Conservation (phyloP, 2,113 vertebrate species). For the Daubentonia madagascariensis region DNA sequence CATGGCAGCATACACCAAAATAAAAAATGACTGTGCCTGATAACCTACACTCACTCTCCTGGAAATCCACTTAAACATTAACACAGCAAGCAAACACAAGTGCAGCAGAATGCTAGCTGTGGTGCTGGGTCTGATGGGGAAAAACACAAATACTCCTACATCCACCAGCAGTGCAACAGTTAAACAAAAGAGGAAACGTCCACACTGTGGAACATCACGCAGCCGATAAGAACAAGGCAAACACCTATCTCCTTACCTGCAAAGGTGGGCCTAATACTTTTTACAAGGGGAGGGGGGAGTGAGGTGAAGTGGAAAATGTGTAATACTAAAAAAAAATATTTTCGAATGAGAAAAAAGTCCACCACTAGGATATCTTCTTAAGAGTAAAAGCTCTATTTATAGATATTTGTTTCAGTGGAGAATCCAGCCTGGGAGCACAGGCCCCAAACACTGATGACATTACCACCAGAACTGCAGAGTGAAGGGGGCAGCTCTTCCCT, state of each 20-base stretch:
- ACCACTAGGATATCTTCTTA: background rate
- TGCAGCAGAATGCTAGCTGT: too few relatives aligned
- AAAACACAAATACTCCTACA: background rate
- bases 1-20: background rate
- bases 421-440: background rate
- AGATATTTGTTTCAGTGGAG: background rate
- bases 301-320: background rate
- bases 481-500: rapidly evolving
- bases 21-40: too few relatives aligned
- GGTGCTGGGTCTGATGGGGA: rapidly evolving
- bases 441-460: background rate
- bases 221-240: background rate
- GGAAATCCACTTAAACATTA: background rate
- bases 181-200: background rate
- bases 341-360: background rate
- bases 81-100: too few relatives aligned
- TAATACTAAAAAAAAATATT: background rate
- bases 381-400: background rate
- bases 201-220: background rate
- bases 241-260: background rate
- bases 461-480: background rate
- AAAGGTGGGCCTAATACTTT: background rate
- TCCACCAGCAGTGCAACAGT: background rate
- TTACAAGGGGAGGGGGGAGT: too few relatives aligned
- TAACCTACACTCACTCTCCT: background rate